Evolutionary conservation across 92 coral and sea anemone genomes (phyloP), one percentile per base, ranked within the genome.

Genomic region (Palythoa heliodiscus): DNA sequence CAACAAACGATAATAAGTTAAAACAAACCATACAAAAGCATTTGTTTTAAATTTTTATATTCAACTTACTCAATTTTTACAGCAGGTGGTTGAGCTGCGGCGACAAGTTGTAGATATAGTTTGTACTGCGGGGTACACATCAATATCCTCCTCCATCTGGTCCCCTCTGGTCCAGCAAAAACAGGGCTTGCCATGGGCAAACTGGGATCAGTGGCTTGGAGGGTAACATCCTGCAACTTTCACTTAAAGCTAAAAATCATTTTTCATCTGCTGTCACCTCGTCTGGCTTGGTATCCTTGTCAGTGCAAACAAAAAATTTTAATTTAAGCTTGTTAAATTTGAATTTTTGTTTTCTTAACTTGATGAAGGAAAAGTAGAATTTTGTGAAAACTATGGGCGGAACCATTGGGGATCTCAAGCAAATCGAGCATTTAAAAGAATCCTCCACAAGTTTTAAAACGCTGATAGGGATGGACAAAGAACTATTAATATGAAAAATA

Each of bases 381-480:
- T 20, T 5, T 67, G 20, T 16, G n/a, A n/a, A n/a, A 11, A 82
- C 73, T 57, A 83, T 71, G 19, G 52, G 48, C 11, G 75, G 75
- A 39, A 39, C 50, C 52, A 70, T 70, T 4, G 77, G 86, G 58
- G 77, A 73, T 39, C n/a, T 83, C 37, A 40, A 23, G 61, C 86
- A 83, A 2, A 69, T 70, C 17, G 66, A 68, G 67, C 86, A 48
- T 14, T 73, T 69, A 83, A 83, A 83, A 13, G 67, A 39, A 19
- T 83, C 40, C 37, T 83, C 61, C 11, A 83, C 77, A 15, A 69
- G 20, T 37, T 83, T 83, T 24, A 53, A 43, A 48, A 83, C 40
- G 43, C 77, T 75, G 19, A 70, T 43, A 83, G 86, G 86, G n/a
- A 83, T 40, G 17, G 58, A 11, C 20, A 52, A 50, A 4, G 25